Conservation (phyloP, 2,113 vertebrate genomes). For the Sinocyclocheilus maitianheensis region DNA sequence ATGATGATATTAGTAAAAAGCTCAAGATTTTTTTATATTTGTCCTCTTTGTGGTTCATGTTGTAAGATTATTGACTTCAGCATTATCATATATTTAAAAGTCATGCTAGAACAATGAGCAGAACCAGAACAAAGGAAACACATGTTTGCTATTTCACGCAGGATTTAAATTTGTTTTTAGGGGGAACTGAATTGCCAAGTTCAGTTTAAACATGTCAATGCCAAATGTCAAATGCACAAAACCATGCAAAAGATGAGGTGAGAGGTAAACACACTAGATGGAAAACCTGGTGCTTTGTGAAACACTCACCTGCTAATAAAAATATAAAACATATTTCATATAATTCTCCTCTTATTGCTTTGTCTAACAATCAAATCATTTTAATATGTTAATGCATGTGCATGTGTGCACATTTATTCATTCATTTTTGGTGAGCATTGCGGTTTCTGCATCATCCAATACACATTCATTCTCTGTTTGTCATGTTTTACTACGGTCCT, state of each 20-base stretch:
- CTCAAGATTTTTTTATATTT: neutral
- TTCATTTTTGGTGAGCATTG: conserved; percentile 18
- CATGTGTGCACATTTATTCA: neutral
- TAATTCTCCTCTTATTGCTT: neutral
- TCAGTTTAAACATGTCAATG: conserved; percentile 3
- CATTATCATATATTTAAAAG: too few species aligned
- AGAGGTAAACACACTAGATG: neutral
- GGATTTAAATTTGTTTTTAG: neutral
- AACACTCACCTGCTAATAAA: neutral
- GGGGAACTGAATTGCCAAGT: neutral
- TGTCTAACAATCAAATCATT: neutral
- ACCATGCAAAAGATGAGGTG: neutral
- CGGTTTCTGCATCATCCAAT: conserved; percentile 10
- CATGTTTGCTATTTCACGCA: neutral
- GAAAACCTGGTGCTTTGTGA: neutral
- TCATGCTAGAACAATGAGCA: neutral
- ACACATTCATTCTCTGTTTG: conserved; percentile 11
- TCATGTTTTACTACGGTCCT: conserved; percentile 30
- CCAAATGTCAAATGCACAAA: neutral
- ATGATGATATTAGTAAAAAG: neutral
- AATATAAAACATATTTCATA: neutral
- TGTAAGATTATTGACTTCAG: neutral
- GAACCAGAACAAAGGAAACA: neutral
- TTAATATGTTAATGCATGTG: neutral
- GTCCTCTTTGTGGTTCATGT: neutral